Base-by-base conservation (phyloP, 1,140 invertebrate species). In the Diorhabda sublineata region DNA sequence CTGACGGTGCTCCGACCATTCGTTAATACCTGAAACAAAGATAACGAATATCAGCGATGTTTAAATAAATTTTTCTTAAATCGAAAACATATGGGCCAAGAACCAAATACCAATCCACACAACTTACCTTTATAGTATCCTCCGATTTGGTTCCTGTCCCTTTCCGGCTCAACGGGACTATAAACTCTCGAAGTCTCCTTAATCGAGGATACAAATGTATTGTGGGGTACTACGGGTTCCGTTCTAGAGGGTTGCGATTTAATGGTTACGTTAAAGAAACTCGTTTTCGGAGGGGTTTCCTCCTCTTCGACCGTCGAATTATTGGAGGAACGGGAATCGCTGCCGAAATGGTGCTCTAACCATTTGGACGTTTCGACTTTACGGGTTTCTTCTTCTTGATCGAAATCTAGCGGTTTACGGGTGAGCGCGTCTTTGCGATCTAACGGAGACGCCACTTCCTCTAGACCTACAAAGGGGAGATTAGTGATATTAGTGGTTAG, bases 361-460 rank as follows among this genome's bases (percentile, higher is more conserved):
- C 92, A 97, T 81, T 91, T 94, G 72, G 89, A 92, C 0, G 92
- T 97, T 85, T 92, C 94, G 73, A 90, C 90, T 82, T 94, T 92
- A 63, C 92, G 85, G 2, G 93, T 94, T 79, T 95, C 90, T 78
- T 96, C 92, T 81, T 97, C 94, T 74, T 92, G 87, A 76, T 93
- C 91, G 73, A 93, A 90, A 78, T 94, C 91, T 47, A 94, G 79
- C 0, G 92, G 92, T 52, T 88, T 87, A 73, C 90, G 89, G 9
- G 91, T 92, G 67, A 93, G 76, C 3, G 89, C 93, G 80, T 94
- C 92, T 78, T 92, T 93, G 56, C 90, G 82, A 67, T 87, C 88
- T 41, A 88, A 82, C 67, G 86, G 77, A 56, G 83, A 80, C 60
- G 80, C 58, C 52, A 59, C 71, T 5, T 67, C 67, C 45, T 45